These are phyloP conservation scores for Drosophila subsilvestris DNA, from an alignment of 2,888 invertebrate genomes.

Conservation along the genomic window DNA sequence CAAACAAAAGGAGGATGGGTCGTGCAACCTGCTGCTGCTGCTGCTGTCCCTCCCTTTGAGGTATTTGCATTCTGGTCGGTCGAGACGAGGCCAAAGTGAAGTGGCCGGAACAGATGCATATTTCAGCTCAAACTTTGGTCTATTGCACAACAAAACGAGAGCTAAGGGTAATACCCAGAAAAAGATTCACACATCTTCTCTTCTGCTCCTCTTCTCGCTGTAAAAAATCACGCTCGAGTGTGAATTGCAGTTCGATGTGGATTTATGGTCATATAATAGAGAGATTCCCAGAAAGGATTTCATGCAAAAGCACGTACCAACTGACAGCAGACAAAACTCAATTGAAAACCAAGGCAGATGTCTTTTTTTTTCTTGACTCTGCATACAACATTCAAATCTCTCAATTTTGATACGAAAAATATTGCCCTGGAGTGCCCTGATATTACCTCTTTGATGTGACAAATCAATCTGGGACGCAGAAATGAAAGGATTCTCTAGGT, in stretches of 20 bases:
- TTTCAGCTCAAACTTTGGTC: slow-evolving; percentile 14
- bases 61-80: slow-evolving; percentile 49
- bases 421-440: not conserved
- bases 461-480: slow-evolving; percentile 25
- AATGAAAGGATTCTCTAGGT: slow-evolving; percentile 48
- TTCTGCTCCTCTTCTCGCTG: slow-evolving; percentile 3
- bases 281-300: slow-evolving; percentile 56
- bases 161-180: slow-evolving; percentile 28
- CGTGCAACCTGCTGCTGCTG: slow-evolving; percentile 63
- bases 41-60: slow-evolving; percentile 36
- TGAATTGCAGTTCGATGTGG: slow-evolving; percentile 52
- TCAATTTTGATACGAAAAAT: slow-evolving; percentile 49
- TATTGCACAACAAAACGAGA: slow-evolving; percentile 56
- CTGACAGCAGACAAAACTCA: slow-evolving; percentile 19
- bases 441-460: slow-evolving; percentile 33
- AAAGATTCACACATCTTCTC: slow-evolving; percentile 33
- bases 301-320: slow-evolving; percentile 42
- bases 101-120: slow-evolving; percentile 65
- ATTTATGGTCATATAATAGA: slow-evolving; percentile 58
- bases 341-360: slow-evolving; percentile 58
- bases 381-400: slow-evolving; percentile 20
- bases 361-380: not conserved
- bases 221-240: slow-evolving; percentile 60
- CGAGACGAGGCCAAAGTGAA: slow-evolving; percentile 35
- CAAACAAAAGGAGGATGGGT: slow-evolving; percentile 48